phyloP scores from a whole-genome alignment of 1,140 invertebrate genomes.

The Drosophila cardini region DNA sequence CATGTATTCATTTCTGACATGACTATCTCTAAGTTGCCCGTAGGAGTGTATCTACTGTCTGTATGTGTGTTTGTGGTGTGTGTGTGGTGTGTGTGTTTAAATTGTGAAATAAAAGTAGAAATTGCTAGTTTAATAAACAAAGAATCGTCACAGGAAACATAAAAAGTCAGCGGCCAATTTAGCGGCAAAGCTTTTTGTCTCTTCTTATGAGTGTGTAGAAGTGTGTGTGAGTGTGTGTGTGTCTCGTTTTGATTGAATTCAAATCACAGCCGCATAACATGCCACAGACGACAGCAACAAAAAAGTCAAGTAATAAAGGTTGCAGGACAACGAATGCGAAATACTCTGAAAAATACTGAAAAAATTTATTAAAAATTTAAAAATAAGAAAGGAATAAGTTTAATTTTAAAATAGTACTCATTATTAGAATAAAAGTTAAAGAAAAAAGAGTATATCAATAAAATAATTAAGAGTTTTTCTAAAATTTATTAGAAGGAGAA shows the following conservation, averaged over 20 bases:
- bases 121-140: slow-evolving; percentile 68
- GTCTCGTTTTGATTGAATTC: slow-evolving; percentile 83
- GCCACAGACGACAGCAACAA: slow-evolving; percentile 43
- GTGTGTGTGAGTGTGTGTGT: slow-evolving; percentile 24
- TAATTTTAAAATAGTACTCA: no score
- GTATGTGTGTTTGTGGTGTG: slow-evolving; percentile 9
- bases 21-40: slow-evolving; percentile 46
- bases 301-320: slow-evolving; percentile 7
- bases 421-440: background rate
- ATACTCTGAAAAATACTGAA: slow-evolving; percentile 19
- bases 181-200: slow-evolving; percentile 63
- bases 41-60: slow-evolving; percentile 6
- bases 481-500: no score
- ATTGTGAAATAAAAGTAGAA: slow-evolving; percentile 82
- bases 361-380: background rate
- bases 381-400: background rate
- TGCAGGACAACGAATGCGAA: background rate
- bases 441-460: background rate
- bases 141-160: slow-evolving; percentile 77
- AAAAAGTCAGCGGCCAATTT: slow-evolving; percentile 78
- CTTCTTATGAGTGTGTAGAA: background rate
- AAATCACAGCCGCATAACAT: slow-evolving; percentile 72
- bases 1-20: slow-evolving; percentile 81
- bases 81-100: slow-evolving; percentile 51
- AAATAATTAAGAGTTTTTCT: no score